These are phyloP conservation scores for Saccostrea echinata DNA, from an alignment of 1,140 invertebrate species.

Conservation along the genomic window DNA sequence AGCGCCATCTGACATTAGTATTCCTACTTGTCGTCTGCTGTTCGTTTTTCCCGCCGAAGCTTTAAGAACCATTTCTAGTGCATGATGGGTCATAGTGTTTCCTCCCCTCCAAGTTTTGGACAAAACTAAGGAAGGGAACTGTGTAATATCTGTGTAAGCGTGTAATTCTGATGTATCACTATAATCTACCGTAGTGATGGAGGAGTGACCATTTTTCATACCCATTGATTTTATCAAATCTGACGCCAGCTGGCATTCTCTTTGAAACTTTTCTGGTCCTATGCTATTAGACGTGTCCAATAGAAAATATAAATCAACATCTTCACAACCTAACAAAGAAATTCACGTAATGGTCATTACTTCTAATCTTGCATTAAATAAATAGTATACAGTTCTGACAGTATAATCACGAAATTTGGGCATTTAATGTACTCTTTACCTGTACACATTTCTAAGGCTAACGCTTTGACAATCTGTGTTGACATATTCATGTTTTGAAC, in stretches of 20 bases:
- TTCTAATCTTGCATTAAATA: not conserved
- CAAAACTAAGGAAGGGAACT: not conserved
- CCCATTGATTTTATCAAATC: not conserved
- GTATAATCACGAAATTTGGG: not conserved
- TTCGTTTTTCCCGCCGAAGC: not conserved
- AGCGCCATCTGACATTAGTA: not conserved
- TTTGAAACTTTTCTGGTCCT: not conserved
- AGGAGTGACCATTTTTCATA: not conserved
- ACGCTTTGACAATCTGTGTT: not conserved
- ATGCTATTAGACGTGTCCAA: slow-evolving; percentile 15
- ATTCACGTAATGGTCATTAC: not conserved
- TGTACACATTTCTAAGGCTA: not conserved
- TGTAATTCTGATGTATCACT: not conserved
- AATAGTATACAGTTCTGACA: not conserved
- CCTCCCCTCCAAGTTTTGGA: not conserved
- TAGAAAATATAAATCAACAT: slow-evolving; percentile 7
- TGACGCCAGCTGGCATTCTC: slow-evolving; percentile 3
- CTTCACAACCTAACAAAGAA: not conserved
- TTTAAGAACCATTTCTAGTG: not conserved
- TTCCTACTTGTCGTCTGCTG: not conserved
- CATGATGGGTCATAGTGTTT: slow-evolving; percentile 12
- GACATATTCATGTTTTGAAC: not conserved
- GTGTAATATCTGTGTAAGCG: not conserved
- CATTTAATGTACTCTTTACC: not conserved
- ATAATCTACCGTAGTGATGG: not conserved